Evolutionary conservation across 1,140 invertebrate genomes (phyloP).

Genomic region (Pogonognathellus flavescens): DNA sequence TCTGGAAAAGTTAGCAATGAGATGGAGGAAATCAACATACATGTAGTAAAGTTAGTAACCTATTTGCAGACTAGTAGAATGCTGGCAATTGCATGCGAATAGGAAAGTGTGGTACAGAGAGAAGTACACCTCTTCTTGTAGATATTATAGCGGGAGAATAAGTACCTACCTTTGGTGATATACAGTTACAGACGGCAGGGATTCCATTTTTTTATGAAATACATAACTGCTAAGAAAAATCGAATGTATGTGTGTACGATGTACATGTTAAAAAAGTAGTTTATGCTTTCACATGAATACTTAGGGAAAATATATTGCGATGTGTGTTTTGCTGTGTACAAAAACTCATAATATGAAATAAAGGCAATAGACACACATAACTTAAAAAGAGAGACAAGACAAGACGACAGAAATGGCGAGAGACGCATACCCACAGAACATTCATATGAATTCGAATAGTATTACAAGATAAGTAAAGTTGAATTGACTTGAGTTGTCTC

Average conservation of each 20-base stretch:
- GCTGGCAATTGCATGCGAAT: too few relatives aligned
- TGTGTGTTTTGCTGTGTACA: conserved; percentile 18
- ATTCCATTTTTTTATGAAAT: background rate
- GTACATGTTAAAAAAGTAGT: conserved; percentile 22
- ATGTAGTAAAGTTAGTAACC: background rate
- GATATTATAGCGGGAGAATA: too few relatives aligned
- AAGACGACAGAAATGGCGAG: conserved; percentile 27
- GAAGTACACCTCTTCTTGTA: too few relatives aligned
- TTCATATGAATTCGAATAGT: conserved; percentile 23
- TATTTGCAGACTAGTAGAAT: background rate
- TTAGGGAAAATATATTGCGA: conserved; percentile 41
- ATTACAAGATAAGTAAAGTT: conserved; percentile 10
- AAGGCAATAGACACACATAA: conserved; percentile 46
- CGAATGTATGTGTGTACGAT: background rate
- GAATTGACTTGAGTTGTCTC: conserved; percentile 36
- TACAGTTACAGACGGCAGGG: too few relatives aligned
- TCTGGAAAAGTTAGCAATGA: conserved; percentile 36
- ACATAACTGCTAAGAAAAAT: conserved; percentile 14
- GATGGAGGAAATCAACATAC: conserved; percentile 3
- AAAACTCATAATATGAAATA: conserved; percentile 48
- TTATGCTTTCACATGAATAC: conserved; percentile 43
- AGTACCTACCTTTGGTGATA: background rate
- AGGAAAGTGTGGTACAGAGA: too few relatives aligned
- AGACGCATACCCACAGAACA: background rate
- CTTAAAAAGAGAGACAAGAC: conserved; percentile 40